Evolutionary conservation across 2,797 vertebrate species (phyloP).

Genomic region (Paratrypauchen microcephalus): DNA sequence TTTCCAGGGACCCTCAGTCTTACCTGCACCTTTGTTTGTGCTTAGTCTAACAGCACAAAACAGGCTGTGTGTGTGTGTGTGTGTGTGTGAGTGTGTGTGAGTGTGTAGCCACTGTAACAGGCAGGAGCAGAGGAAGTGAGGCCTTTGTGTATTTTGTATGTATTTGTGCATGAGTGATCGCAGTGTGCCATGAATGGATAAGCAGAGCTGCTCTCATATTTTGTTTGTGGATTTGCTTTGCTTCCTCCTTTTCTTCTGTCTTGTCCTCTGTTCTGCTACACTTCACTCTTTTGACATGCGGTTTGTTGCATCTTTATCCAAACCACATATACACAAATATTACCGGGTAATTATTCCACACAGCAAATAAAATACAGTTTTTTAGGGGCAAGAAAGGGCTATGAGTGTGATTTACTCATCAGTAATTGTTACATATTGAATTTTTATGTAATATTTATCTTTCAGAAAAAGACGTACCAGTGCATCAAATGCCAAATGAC

Average conservation of each 20-base stretch:
- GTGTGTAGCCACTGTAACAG: slow-evolving; percentile 31
- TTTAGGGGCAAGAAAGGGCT: not conserved
- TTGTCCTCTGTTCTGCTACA: slow-evolving; percentile 17
- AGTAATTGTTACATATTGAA: not conserved
- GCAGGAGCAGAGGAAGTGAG: slow-evolving; percentile 56
- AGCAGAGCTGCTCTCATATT: slow-evolving; percentile 49
- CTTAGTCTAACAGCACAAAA: slow-evolving; percentile 73
- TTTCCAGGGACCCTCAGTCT: slow-evolving; percentile 70
- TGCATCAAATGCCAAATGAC: slow-evolving; percentile 99
- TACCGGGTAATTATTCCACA: not conserved
- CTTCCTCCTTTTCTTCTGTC: slow-evolving; percentile 26
- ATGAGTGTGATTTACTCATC: not conserved
- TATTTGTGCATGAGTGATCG: slow-evolving; percentile 71
- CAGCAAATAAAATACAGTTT: not conserved
- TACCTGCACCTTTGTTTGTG: slow-evolving; percentile 79
- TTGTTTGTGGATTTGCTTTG: slow-evolving; percentile 26
- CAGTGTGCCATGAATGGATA: slow-evolving; percentile 71
- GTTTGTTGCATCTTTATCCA: slow-evolving; percentile 8
- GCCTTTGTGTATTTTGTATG: slow-evolving; percentile 69
- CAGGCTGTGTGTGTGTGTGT: slow-evolving; percentile 55
- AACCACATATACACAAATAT: not conserved
- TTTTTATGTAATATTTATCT: slow-evolving; percentile 1
- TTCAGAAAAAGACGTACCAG: slow-evolving; percentile 98
- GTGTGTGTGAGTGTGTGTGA: not conserved
- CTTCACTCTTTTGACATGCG: slow-evolving; percentile 17